Percentiles rank a stretch among this genome's conserved stretches.
phyloP scores from a whole-genome alignment of 2,797 vertebrate species.

The Oryzias dopingdopingensis region DNA sequence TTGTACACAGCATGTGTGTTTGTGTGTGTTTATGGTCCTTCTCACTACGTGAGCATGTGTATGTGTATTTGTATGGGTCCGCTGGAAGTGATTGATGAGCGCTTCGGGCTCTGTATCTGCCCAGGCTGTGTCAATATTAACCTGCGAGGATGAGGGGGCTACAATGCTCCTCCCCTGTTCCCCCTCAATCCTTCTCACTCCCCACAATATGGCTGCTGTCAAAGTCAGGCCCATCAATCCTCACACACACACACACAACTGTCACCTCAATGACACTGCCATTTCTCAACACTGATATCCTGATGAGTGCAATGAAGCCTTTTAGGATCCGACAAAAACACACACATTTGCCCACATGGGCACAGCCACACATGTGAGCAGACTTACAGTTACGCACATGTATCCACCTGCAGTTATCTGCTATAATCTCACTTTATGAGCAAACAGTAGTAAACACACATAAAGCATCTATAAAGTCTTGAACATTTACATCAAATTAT shows the following conservation, averaged over 20 bases:
- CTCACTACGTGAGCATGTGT: slow-evolving; percentile 24
- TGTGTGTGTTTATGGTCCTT: slow-evolving; percentile 30
- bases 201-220: slow-evolving; percentile 94
- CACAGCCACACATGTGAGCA: slow-evolving; percentile 29
- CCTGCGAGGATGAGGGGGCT: slow-evolving; percentile 86
- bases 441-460: slow-evolving; percentile 45
- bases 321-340: slow-evolving; percentile 85
- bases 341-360: slow-evolving; percentile 72
- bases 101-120: slow-evolving; percentile 71
- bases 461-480: slow-evolving; percentile 38
- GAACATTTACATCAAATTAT: slow-evolving; percentile 45
- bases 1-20: slow-evolving; percentile 15
- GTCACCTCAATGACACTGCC: slow-evolving; percentile 88
- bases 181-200: slow-evolving; percentile 68
- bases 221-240: slow-evolving; percentile 86
- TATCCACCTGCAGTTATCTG: slow-evolving; percentile 23
- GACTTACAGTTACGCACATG: slow-evolving; percentile 26
- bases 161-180: slow-evolving; percentile 44
- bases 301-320: slow-evolving; percentile 94
- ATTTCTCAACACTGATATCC: slow-evolving; percentile 94
- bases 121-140: slow-evolving; percentile 97
- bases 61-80: slow-evolving; percentile 50
- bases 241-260: slow-evolving; percentile 69
- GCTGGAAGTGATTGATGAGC: slow-evolving; percentile 72
- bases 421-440: slow-evolving; percentile 35